Evolutionary conservation across 2,113 vertebrate species (phyloP).

Genomic region (Platichthys stellatus): DNA sequence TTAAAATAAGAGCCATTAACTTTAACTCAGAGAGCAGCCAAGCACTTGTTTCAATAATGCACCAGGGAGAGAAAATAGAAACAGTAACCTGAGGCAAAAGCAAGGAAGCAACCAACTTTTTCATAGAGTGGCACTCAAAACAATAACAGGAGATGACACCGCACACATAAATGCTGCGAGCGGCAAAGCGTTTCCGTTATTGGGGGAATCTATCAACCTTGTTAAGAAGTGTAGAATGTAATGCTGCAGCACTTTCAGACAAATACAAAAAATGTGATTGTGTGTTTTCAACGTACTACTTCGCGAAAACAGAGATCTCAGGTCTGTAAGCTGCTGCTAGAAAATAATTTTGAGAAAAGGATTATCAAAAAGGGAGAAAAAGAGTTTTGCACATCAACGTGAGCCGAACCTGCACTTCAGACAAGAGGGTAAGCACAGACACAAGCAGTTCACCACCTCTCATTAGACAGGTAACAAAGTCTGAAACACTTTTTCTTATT

Average conservation of each 20-base stretch:
- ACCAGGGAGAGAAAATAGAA: constrained; percentile 35
- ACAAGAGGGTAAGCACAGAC: constrained; percentile 21
- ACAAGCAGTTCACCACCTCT: constrained; percentile 19
- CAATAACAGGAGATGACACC: constrained; percentile 68
- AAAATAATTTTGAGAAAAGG: constrained; percentile 46
- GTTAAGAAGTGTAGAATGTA: constrained; percentile 59
- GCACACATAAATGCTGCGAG: constrained; percentile 67
- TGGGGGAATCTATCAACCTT: constrained; percentile 66
- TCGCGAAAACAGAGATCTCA: not conserved
- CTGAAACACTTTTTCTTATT: not conserved
- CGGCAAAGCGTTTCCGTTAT: constrained; percentile 54
- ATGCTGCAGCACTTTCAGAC: constrained; percentile 41
- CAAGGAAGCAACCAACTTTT: constrained; percentile 56
- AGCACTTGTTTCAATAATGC: constrained; percentile 47
- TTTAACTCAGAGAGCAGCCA: constrained; percentile 24
- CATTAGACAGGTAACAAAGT: not conserved
- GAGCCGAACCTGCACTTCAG: no score
- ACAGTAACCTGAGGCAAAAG: constrained; percentile 54
- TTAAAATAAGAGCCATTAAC: constrained; percentile 62
- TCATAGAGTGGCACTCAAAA: constrained; percentile 66
- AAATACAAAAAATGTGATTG: constrained; percentile 15
- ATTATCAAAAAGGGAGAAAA: constrained; percentile 40
- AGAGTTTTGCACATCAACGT: constrained; percentile 21
- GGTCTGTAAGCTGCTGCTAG: constrained; percentile 50
- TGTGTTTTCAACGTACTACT: not conserved